Conservation (phyloP, 2,888 invertebrate genomes). For the Diloba caeruleocephala region DNA sequence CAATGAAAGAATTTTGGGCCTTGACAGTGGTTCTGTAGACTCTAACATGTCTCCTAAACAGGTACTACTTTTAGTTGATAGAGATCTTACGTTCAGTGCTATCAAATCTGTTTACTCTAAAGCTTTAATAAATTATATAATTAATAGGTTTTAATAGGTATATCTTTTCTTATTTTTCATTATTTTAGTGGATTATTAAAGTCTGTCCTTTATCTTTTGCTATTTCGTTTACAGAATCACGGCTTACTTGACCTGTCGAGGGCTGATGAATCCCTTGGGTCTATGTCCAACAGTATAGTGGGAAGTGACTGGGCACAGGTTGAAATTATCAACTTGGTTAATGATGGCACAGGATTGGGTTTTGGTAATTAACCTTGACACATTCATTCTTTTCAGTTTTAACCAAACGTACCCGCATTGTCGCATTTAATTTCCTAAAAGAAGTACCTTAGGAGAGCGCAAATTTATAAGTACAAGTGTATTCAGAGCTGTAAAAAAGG, state of each 20-base stretch:
- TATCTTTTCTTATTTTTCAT: not conserved
- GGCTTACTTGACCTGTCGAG: constrained; percentile 91
- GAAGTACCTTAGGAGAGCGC: no score
- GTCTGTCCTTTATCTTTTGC: no score
- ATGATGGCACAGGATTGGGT: constrained; percentile 99
- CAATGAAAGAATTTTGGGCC: constrained; percentile 95
- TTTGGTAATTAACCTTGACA: constrained; percentile 91
- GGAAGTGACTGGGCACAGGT: constrained; percentile 98
- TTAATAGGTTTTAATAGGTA: not conserved
- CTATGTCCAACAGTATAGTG: constrained; percentile 84
- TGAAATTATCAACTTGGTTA: constrained; percentile 98
- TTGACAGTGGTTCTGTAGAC: constrained; percentile 94
- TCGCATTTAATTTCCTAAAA: no score
- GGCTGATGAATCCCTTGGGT: constrained; percentile 85
- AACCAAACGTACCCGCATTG: no score
- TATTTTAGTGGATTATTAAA: no score
- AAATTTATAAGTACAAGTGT: no score
- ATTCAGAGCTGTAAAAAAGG: no score
- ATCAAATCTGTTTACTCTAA: not conserved
- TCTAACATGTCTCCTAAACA: constrained; percentile 95
- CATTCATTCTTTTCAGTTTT: not conserved
- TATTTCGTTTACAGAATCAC: constrained; percentile 70
- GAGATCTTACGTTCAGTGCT: not conserved
- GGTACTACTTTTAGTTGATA: constrained; percentile 67
- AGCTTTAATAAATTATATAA: not conserved